Base-by-base conservation (phyloP, 1,140 invertebrate genomes). In the Latrodectus geometricus region DNA sequence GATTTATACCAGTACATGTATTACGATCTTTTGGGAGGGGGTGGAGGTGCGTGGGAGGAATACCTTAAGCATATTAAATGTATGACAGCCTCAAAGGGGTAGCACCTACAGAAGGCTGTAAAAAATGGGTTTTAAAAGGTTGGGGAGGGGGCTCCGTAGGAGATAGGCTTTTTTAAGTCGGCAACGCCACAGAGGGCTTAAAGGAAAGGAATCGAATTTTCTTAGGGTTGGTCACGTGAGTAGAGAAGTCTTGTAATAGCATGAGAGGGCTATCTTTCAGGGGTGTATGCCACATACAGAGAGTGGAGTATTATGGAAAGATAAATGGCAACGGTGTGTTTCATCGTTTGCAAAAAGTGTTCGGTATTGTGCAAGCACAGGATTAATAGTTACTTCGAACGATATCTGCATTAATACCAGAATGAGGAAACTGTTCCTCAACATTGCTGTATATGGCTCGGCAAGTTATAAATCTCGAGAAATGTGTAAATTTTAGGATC, bases 61-160 rank as follows among this genome's bases (percentile, higher is more conserved):
- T 80, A 68, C 11, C 78, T 49, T 80, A 80, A 80, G 78, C 78
- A 80, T 80, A 80, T 80, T 80, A 80, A 80, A 80, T 80, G 48
- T 80, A 80, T 70, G 78, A 23, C 15, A 48, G 20, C 23, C 56
- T 17, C 56, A 65, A 12, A 21, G 23, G 48, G 56, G 61, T 68
- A 69, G 78, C 48, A 70, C 78, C 66, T 78, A 76, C 69, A 70
- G n/a, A 52, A 65, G 20, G 35, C 20, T 20, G 48, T 49, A 52
- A 70, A 78, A 80, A 70, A 52, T 52, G 21, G 66, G n/a, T 80
- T 75, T 80, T 70, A 80, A 70, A 80, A 56, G 76, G 61, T 66
- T 78, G 61, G 61, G 17, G 23, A 21, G 9, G 21, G 48, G 66
- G 23, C 35, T 80, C n/a, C 11, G 54, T 2, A 12, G 3, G 70